Evolutionary conservation across 2,113 vertebrate genomes (phyloP).

Genomic region (Hippoglossus stenolepis): DNA sequence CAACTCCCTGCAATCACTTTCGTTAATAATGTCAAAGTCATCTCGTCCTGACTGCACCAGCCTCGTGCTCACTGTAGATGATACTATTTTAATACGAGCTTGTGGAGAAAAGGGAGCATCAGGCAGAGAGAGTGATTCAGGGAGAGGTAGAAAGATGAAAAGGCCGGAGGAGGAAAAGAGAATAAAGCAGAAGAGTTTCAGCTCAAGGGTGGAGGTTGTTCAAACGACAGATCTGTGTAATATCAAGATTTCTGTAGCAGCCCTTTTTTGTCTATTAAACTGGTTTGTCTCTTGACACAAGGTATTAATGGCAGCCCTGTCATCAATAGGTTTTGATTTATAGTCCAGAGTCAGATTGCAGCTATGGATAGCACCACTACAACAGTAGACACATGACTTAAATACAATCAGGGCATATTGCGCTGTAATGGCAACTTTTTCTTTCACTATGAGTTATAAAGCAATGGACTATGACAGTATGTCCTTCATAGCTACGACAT

Average conservation of each 20-base stretch:
- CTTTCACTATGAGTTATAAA: no score
- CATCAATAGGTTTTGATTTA: neutral
- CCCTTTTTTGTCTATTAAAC: neutral
- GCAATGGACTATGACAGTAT: no score
- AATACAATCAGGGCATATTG: neutral
- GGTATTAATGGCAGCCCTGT: neutral
- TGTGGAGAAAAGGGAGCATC: constrained; percentile 1
- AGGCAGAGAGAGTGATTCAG: neutral
- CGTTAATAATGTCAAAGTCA: neutral
- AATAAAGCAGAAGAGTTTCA: no score
- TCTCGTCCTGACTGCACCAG: constrained; percentile 1
- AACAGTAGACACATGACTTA: neutral
- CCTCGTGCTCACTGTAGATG: neutral
- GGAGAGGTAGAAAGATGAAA: neutral
- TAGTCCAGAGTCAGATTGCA: neutral
- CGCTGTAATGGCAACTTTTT: neutral
- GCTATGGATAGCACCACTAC: neutral
- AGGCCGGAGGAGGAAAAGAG: no score
- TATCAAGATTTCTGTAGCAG: neutral
- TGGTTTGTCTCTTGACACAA: neutral
- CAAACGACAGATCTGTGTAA: neutral
- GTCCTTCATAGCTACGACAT: no score
- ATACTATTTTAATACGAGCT: constrained; percentile 9
- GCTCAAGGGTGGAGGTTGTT: no score
- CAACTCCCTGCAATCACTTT: neutral